Evolutionary conservation across 2,113 vertebrate genomes (phyloP), one percentile per base, ranked within the genome.

Genomic region (Rissa tridactyla): DNA sequence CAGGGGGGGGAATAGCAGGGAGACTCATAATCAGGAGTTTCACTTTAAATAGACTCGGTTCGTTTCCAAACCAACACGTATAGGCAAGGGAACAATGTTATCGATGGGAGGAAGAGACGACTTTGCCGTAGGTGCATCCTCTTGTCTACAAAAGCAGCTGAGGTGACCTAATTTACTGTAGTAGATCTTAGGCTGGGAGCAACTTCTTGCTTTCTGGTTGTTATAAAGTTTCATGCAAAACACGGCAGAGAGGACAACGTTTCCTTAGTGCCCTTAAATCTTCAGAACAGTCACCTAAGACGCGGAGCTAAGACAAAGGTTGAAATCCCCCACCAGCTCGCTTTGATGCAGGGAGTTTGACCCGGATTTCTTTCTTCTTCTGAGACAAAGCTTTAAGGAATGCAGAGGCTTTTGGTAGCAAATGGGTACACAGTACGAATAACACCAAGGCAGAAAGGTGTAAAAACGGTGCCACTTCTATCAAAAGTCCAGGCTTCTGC

Each of bases 331-430:
- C 62, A 76, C 94, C 34, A 90, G 93, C 58, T 88, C 87, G 49
- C 94, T 97, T 96, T 94, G 73, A 93, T 87, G 65, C 30, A 26
- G 66, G n/a, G 44, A 64, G 78, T 90, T 88, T 96, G 94, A 94
- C 93, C 94, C 2, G 7, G 66, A 82, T 96, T 95, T 95, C 89
- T 95, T 94, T 96, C 55, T 84, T 91, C 88, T 96, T 91, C 66
- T 88, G 92, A 96, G 94, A 95, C 73, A 91, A 96, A 96, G 94
- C 93, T 93, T 90, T 92, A 93, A 90, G 90, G 49, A 91, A 85
- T 52, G 78, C 54, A 61, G 77, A 87, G 62, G 70, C 75, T 94
- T 96, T 88, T 72, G 66, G 82, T 72, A 95, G 82, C 84, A 89
- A 90, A 73, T 82, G 78, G 75, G 75, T 94, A 88, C 86, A 68